A percentile compares a stretch with the other conserved stretches of the same genome.
phyloP scores from a whole-genome alignment of 2,113 vertebrate species.

The Bufo gargarizans region DNA sequence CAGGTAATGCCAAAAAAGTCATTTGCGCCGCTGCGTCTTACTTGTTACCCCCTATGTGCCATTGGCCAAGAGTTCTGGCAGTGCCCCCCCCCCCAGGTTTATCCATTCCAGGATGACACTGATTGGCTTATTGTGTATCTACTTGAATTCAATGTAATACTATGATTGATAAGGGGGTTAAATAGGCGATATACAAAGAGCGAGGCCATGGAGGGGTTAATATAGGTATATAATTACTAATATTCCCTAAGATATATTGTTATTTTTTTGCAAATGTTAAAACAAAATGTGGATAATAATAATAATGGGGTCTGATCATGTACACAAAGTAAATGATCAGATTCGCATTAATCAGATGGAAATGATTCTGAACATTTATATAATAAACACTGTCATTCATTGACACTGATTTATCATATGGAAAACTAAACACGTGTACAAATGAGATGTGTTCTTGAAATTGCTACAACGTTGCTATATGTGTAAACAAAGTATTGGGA shows the following conservation, averaged over 20 bases:
- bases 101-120: neutral
- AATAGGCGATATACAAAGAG: neutral
- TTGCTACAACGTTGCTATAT: neutral
- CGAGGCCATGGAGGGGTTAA: neutral
- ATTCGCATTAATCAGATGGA: neutral
- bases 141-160: neutral
- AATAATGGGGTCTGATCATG: too few relatives aligned
- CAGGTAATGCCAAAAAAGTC: conserved; percentile 53
- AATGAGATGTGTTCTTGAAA: neutral
- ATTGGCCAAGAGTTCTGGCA: neutral
- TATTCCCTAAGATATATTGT: neutral
- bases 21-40: neutral
- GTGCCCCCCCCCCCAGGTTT: neutral
- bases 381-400: neutral
- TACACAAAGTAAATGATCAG: too few relatives aligned
- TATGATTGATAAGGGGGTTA: neutral
- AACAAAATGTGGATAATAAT: too few relatives aligned
- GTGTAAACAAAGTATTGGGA: neutral
- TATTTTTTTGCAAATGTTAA: neutral
- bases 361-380: neutral
- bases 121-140: neutral
- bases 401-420: neutral
- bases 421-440: neutral
- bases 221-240: neutral
- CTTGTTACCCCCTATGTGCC: neutral